A percentile compares a stretch with the other conserved stretches of the same genome.
phyloP scores from a whole-genome alignment of 2,113 vertebrate genomes.

The Genyomyrus donnyi region DNA sequence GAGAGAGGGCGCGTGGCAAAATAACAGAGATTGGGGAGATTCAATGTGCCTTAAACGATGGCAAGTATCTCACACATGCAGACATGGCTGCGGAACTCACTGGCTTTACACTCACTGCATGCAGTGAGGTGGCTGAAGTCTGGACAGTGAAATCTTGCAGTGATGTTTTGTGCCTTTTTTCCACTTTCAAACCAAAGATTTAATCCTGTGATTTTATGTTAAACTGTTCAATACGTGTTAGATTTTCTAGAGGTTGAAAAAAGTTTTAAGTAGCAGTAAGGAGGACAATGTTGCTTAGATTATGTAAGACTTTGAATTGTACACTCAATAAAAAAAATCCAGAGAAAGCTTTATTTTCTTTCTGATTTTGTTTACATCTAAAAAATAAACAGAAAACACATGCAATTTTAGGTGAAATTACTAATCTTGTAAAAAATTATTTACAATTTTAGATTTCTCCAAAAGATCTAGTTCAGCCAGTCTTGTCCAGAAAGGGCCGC shows the following conservation, averaged over 20 bases:
- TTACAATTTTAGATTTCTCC: conserved; percentile 32
- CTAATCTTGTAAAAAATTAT: conserved; percentile 39
- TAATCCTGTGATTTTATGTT: conserved; percentile 14
- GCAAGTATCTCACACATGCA: background rate
- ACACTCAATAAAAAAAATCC: background rate
- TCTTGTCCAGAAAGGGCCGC: background rate
- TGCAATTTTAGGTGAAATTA: conserved; percentile 18
- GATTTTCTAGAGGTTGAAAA: background rate
- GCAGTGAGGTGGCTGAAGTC: background rate
- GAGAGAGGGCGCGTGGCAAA: background rate
- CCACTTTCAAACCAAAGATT: conserved; percentile 34
- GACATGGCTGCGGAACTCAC: background rate
- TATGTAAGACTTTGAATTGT: conserved; percentile 4
- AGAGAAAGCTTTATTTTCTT: background rate
- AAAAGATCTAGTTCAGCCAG: background rate
- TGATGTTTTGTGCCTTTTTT: conserved; percentile 7
- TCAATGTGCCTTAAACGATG: background rate
- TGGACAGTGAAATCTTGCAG: background rate
- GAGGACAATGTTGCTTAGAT: background rate
- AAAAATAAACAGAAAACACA: background rate
- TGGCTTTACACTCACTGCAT: background rate
- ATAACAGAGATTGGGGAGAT: background rate
- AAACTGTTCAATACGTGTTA: conserved; percentile 14
- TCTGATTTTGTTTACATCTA: background rate
- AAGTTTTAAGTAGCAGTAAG: background rate